Percentiles rank a stretch among this genome's conserved stretches.
Evolutionary conservation across 2,888 invertebrate genomes (phyloP).

Genomic region (Zele albiditarsus): DNA sequence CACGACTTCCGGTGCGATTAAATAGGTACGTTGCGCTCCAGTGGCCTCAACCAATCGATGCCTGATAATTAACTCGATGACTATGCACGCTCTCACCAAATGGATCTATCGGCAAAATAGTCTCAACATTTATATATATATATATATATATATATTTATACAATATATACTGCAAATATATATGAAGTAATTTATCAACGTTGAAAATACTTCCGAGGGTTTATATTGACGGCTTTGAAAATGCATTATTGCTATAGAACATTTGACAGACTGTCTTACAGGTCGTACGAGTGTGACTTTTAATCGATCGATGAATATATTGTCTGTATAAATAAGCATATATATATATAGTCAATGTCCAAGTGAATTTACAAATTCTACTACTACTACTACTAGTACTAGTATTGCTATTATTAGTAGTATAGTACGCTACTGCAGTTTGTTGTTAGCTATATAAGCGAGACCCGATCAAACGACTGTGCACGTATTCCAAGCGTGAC

Average conservation of each 20-base stretch:
- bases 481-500: constrained; percentile 70
- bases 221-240: not conserved
- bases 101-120: constrained; percentile 27
- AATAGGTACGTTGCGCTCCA: constrained; percentile 45
- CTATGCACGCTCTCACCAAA: constrained; percentile 43
- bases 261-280: constrained; percentile 16
- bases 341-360: constrained; percentile 27
- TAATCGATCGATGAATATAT: constrained; percentile 29
- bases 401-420: constrained; percentile 4
- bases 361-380: constrained; percentile 14
- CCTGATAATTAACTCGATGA: constrained; percentile 50
- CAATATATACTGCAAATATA: constrained; percentile 1
- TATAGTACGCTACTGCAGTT: not conserved
- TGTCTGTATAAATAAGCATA: not conserved
- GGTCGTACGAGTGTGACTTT: constrained; percentile 22
- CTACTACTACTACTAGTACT: not conserved
- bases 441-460: constrained; percentile 8
- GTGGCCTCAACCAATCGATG: constrained; percentile 44
- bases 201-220: constrained; percentile 25
- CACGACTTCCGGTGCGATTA: constrained; percentile 47
- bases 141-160: constrained; percentile 12
- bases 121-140: not conserved
- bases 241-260: not conserved
- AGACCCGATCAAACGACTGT: constrained; percentile 58
- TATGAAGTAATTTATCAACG: not conserved